These are phyloP conservation scores for Theretra japonica DNA, from an alignment of 2,888 invertebrate genomes.

Conservation along the genomic window DNA sequence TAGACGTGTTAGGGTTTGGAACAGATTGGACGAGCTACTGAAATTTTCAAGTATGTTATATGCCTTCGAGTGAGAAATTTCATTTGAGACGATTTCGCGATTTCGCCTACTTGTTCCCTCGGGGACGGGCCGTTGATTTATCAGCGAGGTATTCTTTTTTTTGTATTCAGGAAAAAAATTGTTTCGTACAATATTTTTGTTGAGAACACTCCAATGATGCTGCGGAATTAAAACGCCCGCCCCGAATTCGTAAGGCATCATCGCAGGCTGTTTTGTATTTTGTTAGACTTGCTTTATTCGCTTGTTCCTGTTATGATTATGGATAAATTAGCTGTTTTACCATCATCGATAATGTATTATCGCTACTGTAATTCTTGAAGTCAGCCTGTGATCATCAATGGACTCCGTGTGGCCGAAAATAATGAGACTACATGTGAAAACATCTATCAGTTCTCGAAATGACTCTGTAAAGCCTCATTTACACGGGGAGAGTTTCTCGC, in stretches of 20 bases:
- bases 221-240: not conserved
- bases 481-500: too few relatives aligned
- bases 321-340: too few relatives aligned
- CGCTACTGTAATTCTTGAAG: too few relatives aligned
- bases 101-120: slow-evolving; percentile 66
- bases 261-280: too few relatives aligned
- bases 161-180: slow-evolving; percentile 49
- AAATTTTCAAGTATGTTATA: slow-evolving; percentile 65
- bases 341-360: too few relatives aligned
- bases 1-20: slow-evolving; percentile 31
- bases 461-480: too few relatives aligned
- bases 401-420: too few relatives aligned
- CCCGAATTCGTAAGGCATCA: not conserved
- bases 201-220: slow-evolving; percentile 4
- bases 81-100: slow-evolving; percentile 81
- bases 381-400: too few relatives aligned
- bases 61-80: slow-evolving; percentile 77
- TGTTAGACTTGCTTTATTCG: not conserved
- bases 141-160: slow-evolving; percentile 62
- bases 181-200: slow-evolving; percentile 37
- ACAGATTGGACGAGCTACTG: too few relatives aligned
- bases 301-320: not conserved
- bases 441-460: too few relatives aligned
- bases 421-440: too few relatives aligned
- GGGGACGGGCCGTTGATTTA: slow-evolving; percentile 74